Evolutionary conservation across 2,888 invertebrate species (phyloP).

Genomic region (Laspeyria flexula): DNA sequence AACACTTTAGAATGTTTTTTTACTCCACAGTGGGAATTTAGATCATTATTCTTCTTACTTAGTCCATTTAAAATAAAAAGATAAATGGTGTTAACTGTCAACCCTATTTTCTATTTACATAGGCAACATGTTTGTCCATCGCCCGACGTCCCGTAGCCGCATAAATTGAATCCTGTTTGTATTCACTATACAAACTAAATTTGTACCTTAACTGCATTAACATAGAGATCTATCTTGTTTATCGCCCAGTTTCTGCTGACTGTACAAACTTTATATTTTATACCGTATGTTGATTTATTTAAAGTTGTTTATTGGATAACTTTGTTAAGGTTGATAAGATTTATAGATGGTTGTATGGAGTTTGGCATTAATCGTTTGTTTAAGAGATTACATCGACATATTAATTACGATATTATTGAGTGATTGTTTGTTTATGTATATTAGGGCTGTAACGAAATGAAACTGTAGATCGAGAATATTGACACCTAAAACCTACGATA

Average conservation of each 20-base stretch:
- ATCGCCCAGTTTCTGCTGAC: conserved; percentile 15
- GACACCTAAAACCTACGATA: no score
- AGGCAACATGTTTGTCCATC: conserved; percentile 41
- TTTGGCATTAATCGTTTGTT: not conserved
- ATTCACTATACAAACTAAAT: not conserved
- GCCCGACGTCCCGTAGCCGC: conserved; percentile 25
- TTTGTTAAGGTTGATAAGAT: not conserved
- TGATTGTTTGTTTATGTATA: no score
- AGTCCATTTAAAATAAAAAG: not conserved
- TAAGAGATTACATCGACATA: not conserved
- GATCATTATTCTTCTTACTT: no score
- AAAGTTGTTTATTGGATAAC: conserved; percentile 14
- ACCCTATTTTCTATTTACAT: conserved; percentile 38
- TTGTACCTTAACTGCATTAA: not conserved
- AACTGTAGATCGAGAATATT: no score
- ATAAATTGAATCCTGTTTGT: conserved; percentile 45
- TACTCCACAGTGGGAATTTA: no score
- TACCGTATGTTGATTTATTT: conserved; percentile 17
- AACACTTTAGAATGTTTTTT: no score
- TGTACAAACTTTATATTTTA: conserved; percentile 17
- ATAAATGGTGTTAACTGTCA: conserved; percentile 2
- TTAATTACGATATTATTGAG: no score
- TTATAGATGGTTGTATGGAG: not conserved
- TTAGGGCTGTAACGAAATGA: no score
- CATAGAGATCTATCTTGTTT: conserved; percentile 4